Conservation (phyloP, 2,113 vertebrate genomes). For the Lepus europaeus region DNA sequence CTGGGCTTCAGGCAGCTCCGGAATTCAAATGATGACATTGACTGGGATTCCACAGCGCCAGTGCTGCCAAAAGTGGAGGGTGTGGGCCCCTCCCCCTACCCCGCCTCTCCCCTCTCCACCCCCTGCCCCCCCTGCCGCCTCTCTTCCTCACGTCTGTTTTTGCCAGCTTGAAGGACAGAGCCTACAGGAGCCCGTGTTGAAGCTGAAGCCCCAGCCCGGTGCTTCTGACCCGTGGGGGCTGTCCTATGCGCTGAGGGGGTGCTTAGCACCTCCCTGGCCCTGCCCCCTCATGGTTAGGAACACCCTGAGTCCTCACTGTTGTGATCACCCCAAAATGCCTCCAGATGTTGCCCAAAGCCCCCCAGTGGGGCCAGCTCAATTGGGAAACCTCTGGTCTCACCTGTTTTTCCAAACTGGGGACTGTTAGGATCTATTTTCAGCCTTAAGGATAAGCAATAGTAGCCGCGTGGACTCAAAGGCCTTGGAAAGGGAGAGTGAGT, state of each 20-base stretch:
- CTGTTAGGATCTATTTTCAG: slow-evolving; percentile 40
- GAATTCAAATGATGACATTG: slow-evolving; percentile 70
- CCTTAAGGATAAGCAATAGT: background rate
- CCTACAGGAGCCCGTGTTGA: slow-evolving; percentile 9
- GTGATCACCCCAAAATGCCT: background rate
- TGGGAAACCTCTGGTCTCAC: background rate
- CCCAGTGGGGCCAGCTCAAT: background rate
- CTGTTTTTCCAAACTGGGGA: slow-evolving; percentile 66
- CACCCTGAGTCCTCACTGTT: background rate
- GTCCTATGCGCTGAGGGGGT: background rate
- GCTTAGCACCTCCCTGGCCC: background rate
- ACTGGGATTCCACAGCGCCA: slow-evolving; percentile 70
- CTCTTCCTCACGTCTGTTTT: background rate
- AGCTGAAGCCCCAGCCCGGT: slow-evolving; percentile 6
- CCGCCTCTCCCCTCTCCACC: background rate
- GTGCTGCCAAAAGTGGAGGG: slow-evolving; percentile 65
- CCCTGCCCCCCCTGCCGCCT: rapidly evolving
- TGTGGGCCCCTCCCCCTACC: background rate
- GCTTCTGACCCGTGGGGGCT: background rate
- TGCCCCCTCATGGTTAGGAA: background rate
- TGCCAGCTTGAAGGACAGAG: background rate
- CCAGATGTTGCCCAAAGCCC: background rate
- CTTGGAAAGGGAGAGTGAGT: slow-evolving; percentile 16
- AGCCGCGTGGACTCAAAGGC: slow-evolving; percentile 56
- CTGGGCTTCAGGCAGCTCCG: slow-evolving; percentile 52